Evolutionary conservation across 2,888 invertebrate genomes (phyloP).

Genomic region (Erpobdella octoculata): DNA sequence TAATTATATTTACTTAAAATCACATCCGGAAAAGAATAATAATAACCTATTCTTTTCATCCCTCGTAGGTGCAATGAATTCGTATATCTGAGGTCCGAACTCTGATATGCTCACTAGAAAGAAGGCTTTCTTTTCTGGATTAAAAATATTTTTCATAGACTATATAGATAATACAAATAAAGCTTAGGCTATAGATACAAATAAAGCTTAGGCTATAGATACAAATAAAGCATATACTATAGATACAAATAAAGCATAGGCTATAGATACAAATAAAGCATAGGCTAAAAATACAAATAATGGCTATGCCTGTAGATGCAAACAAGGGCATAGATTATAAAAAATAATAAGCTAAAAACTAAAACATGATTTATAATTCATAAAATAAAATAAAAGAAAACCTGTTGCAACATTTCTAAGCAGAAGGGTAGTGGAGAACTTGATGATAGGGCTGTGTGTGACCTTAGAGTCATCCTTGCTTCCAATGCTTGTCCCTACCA

Average conservation of each 20-base stretch:
- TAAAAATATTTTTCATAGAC: no score
- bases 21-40: not conserved
- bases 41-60: conserved; percentile 29
- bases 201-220: no score
- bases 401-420: conserved; percentile 75
- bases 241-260: no score
- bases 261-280: no score
- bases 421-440: conserved; percentile 69
- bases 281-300: no score
- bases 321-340: no score
- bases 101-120: conserved; percentile 68
- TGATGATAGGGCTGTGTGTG: conserved; percentile 70
- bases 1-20: no score
- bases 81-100: conserved; percentile 68
- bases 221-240: no score
- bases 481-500: not conserved
- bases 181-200: no score
- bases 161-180: no score
- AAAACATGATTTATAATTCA: not conserved
- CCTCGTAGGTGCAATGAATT: conserved; percentile 54
- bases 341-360: no score
- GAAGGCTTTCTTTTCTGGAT: conserved; percentile 70
- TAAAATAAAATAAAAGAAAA: conserved; percentile 50
- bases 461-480: conserved; percentile 40
- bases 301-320: no score